Evolutionary conservation across 1,140 invertebrate species (phyloP), one percentile per base, ranked within the genome.

Genomic region (Lepidurus apus): DNA sequence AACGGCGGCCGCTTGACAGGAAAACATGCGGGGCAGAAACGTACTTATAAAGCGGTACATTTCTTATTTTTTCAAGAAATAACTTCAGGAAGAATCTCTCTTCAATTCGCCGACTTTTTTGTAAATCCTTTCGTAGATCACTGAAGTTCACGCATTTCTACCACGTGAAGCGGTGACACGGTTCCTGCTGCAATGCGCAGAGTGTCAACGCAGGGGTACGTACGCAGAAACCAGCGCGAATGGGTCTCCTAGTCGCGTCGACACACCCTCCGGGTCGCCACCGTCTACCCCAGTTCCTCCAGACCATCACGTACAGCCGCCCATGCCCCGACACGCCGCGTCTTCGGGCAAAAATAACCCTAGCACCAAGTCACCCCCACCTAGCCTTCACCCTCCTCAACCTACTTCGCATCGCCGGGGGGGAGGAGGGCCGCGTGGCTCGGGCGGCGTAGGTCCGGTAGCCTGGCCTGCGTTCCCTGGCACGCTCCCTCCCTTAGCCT

Each of bases 11-110:
- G 93, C 80, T 84, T 87, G 76, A 80, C 84, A 80, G 94, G 93
- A 74, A 95, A 96, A 86, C 96, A 98, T 84, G 96, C 95, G 13
- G 96, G 96, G 47, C 96, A 98, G 84, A 98, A 98, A 84, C 89
- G 95, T 77, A 98, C 96, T 0, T 98, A 97, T 86, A 89, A 95
- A 88, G 96, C 95, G 83, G 96, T 98, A 87, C 93, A 93, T 89
- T 75, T 17, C 43, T 53, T n/a, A 45, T 26, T 21, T 45, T 24
- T 78, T 43, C 43, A n/a, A n/a, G 2, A 34, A 34, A 34, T 4
- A 34, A 34, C 2, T 34, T 34, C 34, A 34, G 3, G 34, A 34
- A 53, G 13, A 78, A 10, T 42, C 26, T 2, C 8, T 17, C 21
- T 74, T 24, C 42, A 75, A 13, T 73, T 2, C 13, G 42, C 43